These are phyloP conservation scores for Saccostrea glomerata DNA, from an alignment of 1,140 invertebrate species.

Conservation along the genomic window DNA sequence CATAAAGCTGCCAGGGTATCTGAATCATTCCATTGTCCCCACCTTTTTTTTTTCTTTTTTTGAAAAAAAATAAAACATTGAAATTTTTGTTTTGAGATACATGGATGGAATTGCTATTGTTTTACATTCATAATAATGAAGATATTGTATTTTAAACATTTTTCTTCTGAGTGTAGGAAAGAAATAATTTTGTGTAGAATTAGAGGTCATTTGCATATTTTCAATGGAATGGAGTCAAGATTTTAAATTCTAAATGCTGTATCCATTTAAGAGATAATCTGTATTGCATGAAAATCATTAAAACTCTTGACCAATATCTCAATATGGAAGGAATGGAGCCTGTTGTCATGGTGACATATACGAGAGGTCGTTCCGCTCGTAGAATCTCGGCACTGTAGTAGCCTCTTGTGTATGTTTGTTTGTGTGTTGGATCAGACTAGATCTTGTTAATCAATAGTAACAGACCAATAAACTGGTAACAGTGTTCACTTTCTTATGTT, in stretches of 20 bases:
- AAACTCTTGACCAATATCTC: neutral
- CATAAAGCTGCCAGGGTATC: neutral
- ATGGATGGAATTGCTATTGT: neutral
- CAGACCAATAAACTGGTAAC: constrained; percentile 27
- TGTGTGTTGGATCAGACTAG: constrained; percentile 23
- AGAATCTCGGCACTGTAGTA: constrained; percentile 26
- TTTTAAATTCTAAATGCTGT: neutral
- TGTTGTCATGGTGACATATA: constrained; percentile 26
- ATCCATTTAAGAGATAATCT: neutral
- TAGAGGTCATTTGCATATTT: too few species aligned
- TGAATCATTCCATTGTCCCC: neutral
- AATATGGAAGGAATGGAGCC: constrained; percentile 5
- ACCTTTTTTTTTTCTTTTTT: too few species aligned
- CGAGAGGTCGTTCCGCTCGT: neutral
- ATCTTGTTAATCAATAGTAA: constrained; percentile 35
- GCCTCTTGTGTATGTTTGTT: neutral
- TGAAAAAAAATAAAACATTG: neutral
- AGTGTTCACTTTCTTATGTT: neutral
- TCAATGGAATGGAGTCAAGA: neutral
- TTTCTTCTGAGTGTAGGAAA: too few species aligned
- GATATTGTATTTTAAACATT: too few species aligned
- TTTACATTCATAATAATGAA: neutral
- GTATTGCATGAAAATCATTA: neutral
- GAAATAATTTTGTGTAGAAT: too few species aligned
- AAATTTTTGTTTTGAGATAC: neutral